phyloP scores from a whole-genome alignment of 2,888 invertebrate genomes.

The Xylota sylvarum region DNA sequence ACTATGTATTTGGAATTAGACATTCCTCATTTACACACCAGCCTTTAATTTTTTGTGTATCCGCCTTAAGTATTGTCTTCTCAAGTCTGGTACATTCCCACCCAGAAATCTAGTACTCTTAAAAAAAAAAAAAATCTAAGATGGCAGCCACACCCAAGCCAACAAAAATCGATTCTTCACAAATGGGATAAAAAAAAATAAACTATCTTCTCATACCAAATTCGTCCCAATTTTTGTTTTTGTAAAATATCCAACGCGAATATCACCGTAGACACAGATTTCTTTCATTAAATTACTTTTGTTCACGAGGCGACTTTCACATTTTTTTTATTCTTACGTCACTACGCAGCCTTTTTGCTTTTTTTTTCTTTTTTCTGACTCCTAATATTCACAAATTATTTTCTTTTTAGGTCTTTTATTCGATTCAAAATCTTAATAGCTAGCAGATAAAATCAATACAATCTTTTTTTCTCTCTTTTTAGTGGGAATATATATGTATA shows the following conservation, averaged over 20 bases:
- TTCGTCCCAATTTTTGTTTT: constrained; percentile 44
- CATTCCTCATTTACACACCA: neutral
- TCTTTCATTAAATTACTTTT: constrained; percentile 48
- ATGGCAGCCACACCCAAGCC: constrained; percentile 62
- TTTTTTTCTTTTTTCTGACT: constrained; percentile 30
- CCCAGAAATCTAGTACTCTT: constrained; percentile 56
- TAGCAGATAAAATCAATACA: constrained; percentile 62
- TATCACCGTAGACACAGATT: constrained; percentile 61
- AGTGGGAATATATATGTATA: constrained; percentile 41
- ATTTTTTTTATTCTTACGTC: constrained; percentile 59
- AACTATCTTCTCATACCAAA: constrained; percentile 64
- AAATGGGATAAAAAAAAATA: constrained; percentile 27
- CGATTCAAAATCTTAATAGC: constrained; percentile 63
- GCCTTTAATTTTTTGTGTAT: constrained; percentile 38
- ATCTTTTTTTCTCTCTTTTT: constrained; percentile 20
- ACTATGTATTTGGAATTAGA: neutral
- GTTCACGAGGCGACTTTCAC: constrained; percentile 70
- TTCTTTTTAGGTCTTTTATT: constrained; percentile 46
- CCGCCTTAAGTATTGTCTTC: neutral
- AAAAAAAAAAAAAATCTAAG: constrained; percentile 12
- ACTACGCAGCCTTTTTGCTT: constrained; percentile 36
- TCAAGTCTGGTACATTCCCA: neutral
- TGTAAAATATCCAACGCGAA: constrained; percentile 49
- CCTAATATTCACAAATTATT: constrained; percentile 59
- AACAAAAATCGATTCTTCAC: constrained; percentile 38